Evolutionary conservation across 2,888 invertebrate genomes (phyloP), one percentile per base, ranked within the genome.

Genomic region (Lasioglossum lativentre): DNA sequence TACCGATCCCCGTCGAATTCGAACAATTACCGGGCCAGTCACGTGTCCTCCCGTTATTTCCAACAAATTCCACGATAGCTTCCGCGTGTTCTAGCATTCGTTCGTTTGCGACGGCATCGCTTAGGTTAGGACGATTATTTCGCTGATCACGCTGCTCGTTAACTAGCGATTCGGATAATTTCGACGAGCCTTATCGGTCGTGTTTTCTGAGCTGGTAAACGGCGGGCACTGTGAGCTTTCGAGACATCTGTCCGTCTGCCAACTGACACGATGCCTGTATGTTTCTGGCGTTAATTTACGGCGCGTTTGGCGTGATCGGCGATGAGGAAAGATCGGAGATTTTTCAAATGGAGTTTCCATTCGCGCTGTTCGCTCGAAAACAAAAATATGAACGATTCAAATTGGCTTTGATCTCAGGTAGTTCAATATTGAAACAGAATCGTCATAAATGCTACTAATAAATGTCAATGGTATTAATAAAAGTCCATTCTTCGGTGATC

Each of bases 1-100:
- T 75, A 78, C 79, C 76, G 74, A 34, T 79, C 88, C 83, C 78
- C 72, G 81, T 88, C 80, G 71, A 83, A 82, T 82, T 82, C 79
- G 78, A 81, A 77, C 82, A 81, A 88, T 88, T 83, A 86, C 84
- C 75, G 81, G 76, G 56, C 74, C 74, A 3, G n/a, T n/a, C 10
- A 52, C 52, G 52, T 52, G 52, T 52, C 23, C 23, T 52, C 52
- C 34, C 66, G 34, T 30, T 82, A 56, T 75, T 82, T 56, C 52
- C 56, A 59, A 68, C 34, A 56, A 74, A 82, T 56, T 47, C 42
- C 75, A 80, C 85, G 34, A 19, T 19, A 19, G 19, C 16, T 34
- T 30, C 6, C 79, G 75, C 76, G 68, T 75, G 52, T 12, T 52
- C 45, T 63, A 19, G 34, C 70, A 3, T 73, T 80, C 80, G 71